Evolutionary conservation across 2,888 invertebrate genomes (phyloP), one percentile per base, ranked within the genome.

Genomic region (Ectemnius continuus): DNA sequence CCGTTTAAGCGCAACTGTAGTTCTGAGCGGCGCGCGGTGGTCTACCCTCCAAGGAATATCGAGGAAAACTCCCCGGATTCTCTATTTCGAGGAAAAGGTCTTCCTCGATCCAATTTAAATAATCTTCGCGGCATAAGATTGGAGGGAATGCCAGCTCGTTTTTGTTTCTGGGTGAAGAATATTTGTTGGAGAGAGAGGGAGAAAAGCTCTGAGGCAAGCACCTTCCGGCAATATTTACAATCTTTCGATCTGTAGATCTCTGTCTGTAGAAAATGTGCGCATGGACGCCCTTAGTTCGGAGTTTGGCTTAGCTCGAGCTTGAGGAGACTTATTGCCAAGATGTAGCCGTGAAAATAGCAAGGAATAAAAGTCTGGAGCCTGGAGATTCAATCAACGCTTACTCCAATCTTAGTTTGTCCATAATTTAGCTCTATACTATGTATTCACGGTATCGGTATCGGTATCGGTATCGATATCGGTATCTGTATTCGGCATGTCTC

Each of bases 121-220:
- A 52, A 52, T 52, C 16, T 13, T 52, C 16, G 52, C 4, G 52
- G 52, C 16, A 13, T 36, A 36, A 11, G 66, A 73, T 65, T 20
- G 28, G 23, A 28, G 63, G 52, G 36, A 60, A 23, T 61, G 70
- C 61, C 48, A 57, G 45, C 48, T 48, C 3, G 61, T 61, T 64
- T 73, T 75, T 68, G 73, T 75, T 46, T 61, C 61, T 13, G 18
- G 47, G 45, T 2, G 23, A 23, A 23, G 23, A 36, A 36, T 36
- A 5, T 36, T 2, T 36, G 6, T 36, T 2, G 1, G 4, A 1
- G 6, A 0, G 8, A 36, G 36, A 36, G 36, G 28, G 20, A 67
- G 45, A 57, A 56, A 67, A 1, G 23, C 23, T 23, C 23, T 23
- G 3, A 3, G 23, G 23, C 23, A 3, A 23, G 23, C 23, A 23